Evolutionary conservation across 2,113 vertebrate genomes (phyloP).

Genomic region (Laticauda colubrina): DNA sequence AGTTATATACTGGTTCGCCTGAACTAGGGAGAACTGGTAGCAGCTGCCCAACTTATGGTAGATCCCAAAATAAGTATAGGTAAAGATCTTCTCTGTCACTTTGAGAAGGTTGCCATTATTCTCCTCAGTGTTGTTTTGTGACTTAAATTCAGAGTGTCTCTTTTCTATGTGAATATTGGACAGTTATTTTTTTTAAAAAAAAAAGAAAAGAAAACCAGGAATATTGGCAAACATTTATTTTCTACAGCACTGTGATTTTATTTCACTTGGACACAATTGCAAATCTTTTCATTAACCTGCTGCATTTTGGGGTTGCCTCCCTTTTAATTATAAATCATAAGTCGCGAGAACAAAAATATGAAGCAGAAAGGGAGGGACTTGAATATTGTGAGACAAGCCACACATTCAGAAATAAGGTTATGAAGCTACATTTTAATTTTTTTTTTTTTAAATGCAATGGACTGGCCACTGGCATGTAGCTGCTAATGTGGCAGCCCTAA

Average conservation of each 20-base stretch:
- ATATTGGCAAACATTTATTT: neutral
- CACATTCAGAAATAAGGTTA: neutral
- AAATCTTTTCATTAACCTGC: neutral
- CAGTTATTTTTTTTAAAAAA: neutral
- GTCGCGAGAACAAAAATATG: neutral
- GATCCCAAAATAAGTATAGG: too few relatives aligned
- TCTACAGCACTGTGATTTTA: neutral
- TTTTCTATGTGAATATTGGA: neutral
- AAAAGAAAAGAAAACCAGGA: neutral
- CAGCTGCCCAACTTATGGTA: too few relatives aligned
- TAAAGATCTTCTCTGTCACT: too few relatives aligned
- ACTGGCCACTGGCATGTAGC: too few relatives aligned
- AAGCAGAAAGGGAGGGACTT: neutral
- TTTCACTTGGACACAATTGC: neutral
- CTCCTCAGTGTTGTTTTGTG: neutral
- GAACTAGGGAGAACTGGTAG: too few relatives aligned
- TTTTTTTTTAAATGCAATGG: neutral
- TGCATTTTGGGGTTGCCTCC: neutral
- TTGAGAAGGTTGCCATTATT: too few relatives aligned
- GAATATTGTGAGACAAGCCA: neutral
- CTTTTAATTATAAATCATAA: neutral
- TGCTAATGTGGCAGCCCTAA: neutral
- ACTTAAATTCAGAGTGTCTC: neutral
- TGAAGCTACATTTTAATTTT: neutral
- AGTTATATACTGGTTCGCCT: too few relatives aligned